Evolutionary conservation across 2,113 vertebrate genomes (phyloP).

Genomic region (Bubo scandiacus): DNA sequence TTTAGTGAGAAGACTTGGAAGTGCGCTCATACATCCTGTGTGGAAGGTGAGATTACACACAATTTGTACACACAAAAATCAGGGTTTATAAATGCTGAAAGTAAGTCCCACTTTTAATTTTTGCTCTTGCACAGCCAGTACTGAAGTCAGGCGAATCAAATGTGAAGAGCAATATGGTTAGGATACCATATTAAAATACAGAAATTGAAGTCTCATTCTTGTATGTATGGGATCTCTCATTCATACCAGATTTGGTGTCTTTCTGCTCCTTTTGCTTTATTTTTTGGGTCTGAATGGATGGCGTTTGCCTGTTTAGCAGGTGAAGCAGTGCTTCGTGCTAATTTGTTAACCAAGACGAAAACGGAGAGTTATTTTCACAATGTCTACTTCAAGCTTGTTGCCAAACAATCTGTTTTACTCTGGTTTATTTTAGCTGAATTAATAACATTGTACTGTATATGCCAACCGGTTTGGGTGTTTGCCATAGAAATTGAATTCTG

Average conservation of each 20-base stretch:
- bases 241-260: not conserved
- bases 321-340: not conserved
- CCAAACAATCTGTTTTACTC: too few species aligned
- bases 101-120: not conserved
- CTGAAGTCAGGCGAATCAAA: accelerated
- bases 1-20: not conserved
- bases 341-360: not conserved
- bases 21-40: accelerated
- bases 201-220: not conserved
- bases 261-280: not conserved
- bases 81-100: not conserved
- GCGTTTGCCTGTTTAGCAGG: not conserved
- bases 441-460: not conserved
- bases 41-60: not conserved
- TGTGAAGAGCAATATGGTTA: not conserved
- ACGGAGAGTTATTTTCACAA: not conserved
- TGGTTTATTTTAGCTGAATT: not conserved
- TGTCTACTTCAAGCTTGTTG: not conserved
- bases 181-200: not conserved
- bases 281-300: not conserved
- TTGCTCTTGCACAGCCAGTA: not conserved
- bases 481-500: not conserved
- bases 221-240: not conserved
- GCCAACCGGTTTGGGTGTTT: accelerated
- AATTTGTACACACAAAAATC: not conserved